Evolutionary conservation across 2,113 vertebrate species (phyloP), one percentile per base, ranked within the genome.

Genomic region (Andinoacara biseriatus): DNA sequence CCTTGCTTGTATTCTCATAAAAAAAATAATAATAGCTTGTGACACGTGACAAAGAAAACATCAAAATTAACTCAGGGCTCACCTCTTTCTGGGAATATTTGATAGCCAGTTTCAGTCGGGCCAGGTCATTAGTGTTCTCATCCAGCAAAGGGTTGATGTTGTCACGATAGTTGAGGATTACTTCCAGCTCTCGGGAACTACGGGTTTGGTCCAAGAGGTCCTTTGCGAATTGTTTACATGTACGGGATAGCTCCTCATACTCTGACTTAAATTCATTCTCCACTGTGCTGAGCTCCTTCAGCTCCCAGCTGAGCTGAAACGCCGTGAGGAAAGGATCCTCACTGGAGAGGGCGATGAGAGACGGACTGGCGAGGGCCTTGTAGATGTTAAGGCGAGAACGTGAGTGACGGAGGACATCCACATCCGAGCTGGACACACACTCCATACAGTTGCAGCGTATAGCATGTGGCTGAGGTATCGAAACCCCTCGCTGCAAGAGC

Each of bases 1-100:
- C 14, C 15, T 52, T 18, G 2, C 6, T 43, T 40, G 29, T 22
- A 3, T 33, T 40, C 56, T 65, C 60, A 72, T 61, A 26, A 75
- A 24, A 52, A 17, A 69, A 40, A 49, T n/a, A n/a, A 58, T 46
- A 35, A 46, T 3, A 74, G 24, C 58, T 8, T 38, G 35, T 26
- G 40, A 33, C 9, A 60, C 17, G 13, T 52, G 65, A 52, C 46
- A n/a, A 72, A 72, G 67, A 54, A 2, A 46, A 72, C 6, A 33
- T 54, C 10, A 1, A 72, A 75, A 33, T 38, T 2, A 61, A 35
- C 3, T 74, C 46, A 59, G 31, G 59, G 5, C 95, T 94, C 93
- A 99, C 98, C 98, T 99, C 98, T 93, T 99, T 99, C 80, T 99
- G 98, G 58, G 94, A 96, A 81, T 99, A 99, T 91, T 99, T 99